Evolutionary conservation across 2,888 invertebrate species (phyloP).

Genomic region (Matsumyia berberina): DNA sequence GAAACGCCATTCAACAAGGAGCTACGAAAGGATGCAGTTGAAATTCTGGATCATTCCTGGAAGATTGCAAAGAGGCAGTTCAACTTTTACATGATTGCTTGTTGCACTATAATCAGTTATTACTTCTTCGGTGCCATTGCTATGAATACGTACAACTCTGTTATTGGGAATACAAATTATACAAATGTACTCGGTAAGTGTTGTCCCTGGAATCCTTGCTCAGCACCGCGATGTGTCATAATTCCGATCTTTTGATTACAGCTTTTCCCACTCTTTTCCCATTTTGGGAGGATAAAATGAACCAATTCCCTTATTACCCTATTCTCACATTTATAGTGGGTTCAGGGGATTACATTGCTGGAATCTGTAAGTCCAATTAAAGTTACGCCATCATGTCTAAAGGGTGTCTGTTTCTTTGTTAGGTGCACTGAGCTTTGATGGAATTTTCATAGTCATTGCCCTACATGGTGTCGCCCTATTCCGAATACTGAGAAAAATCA

Average conservation of each 20-base stretch:
- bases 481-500: constrained; percentile 78
- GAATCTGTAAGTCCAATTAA: constrained; percentile 78
- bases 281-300: constrained; percentile 80
- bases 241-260: constrained; percentile 46
- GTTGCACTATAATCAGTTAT: constrained; percentile 76
- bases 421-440: constrained; percentile 81
- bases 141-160: constrained; percentile 77
- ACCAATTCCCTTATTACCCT: constrained; percentile 80
- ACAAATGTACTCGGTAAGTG: constrained; percentile 78
- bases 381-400: not conserved
- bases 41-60: constrained; percentile 79
- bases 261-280: constrained; percentile 80
- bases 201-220: too few relatives aligned
- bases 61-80: constrained; percentile 78
- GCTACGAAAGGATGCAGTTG: constrained; percentile 77
- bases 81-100: constrained; percentile 78
- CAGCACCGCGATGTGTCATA: too few relatives aligned
- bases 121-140: constrained; percentile 78
- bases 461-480: constrained; percentile 80
- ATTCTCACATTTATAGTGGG: constrained; percentile 78
- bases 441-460: constrained; percentile 80
- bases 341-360: constrained; percentile 77
- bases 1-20: constrained; percentile 77
- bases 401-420: not conserved
- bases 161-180: constrained; percentile 74